A percentile compares a stretch with the other conserved stretches of the same genome.
These are phyloP conservation scores for Petrocephalus sullivani DNA, from an alignment of 2,797 vertebrate species.

Conservation along the genomic window DNA sequence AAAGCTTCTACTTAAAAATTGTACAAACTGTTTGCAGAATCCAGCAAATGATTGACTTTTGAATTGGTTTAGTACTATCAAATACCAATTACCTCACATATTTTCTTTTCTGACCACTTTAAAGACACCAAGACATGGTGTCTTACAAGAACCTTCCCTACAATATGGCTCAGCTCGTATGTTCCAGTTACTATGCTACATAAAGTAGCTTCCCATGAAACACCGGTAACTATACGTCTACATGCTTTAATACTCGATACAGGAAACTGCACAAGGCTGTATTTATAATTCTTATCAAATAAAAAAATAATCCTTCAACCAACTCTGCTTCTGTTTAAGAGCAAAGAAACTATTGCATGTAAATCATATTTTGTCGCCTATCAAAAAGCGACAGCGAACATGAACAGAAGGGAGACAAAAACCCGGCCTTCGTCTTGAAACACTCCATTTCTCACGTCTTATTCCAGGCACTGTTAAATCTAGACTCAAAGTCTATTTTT, in stretches of 20 bases:
- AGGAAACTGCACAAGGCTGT: neutral
- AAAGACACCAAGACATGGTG: neutral
- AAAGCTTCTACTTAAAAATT: neutral
- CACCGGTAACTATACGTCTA: neutral
- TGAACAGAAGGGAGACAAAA: conserved; percentile 20
- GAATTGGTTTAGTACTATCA: neutral
- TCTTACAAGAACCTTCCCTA: neutral
- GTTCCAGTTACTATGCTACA: neutral
- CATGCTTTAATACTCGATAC: neutral
- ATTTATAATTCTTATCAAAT: conserved; percentile 13
- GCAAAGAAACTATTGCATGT: neutral
- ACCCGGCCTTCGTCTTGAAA: conserved; percentile 32
- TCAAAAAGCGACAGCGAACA: conserved; percentile 35
- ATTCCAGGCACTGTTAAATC: conserved; percentile 44
- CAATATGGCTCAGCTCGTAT: neutral
- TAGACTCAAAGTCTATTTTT: conserved; percentile 53
- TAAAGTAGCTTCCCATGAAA: neutral
- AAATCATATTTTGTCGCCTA: conserved; percentile 16
- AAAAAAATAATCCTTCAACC: neutral
- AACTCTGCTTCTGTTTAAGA: neutral
- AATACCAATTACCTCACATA: neutral
- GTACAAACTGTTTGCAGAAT: neutral
- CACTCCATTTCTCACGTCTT: conserved; percentile 37
- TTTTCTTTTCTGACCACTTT: neutral
- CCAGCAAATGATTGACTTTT: neutral